Evolutionary conservation across 2,888 invertebrate genomes (phyloP).

Genomic region (Timandra comae): DNA sequence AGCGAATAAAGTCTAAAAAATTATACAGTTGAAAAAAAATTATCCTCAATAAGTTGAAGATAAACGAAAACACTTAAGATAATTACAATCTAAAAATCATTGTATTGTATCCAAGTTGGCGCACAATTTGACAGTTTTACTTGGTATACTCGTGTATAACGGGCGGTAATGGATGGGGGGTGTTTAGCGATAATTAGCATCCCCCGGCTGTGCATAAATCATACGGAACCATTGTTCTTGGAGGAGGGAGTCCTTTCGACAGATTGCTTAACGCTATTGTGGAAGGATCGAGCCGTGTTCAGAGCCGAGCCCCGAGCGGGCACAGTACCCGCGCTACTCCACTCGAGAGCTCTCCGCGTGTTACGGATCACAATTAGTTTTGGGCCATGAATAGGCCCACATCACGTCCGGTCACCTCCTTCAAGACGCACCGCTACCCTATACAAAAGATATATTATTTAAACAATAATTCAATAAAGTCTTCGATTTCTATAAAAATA

Average conservation of each 20-base stretch:
- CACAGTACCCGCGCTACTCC: neutral
- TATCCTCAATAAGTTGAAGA: too few species aligned
- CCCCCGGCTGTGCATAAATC: constrained; percentile 37
- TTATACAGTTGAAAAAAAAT: too few species aligned
- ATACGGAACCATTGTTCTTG: constrained; percentile 33
- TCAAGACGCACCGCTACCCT: too few species aligned
- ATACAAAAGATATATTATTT: too few species aligned
- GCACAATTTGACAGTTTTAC: constrained; percentile 37
- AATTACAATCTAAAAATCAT: constrained; percentile 1
- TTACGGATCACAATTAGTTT: neutral
- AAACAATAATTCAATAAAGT: too few species aligned
- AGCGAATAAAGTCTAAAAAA: too few species aligned
- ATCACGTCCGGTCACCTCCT: too few species aligned
- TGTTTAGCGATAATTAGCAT: constrained; percentile 45
- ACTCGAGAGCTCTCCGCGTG: neutral
- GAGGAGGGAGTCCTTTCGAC: constrained; percentile 2
- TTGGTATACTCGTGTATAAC: constrained; percentile 23
- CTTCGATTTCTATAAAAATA: too few species aligned
- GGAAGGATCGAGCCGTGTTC: neutral
- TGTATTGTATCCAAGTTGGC: constrained; percentile 22
- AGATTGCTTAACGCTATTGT: constrained; percentile 2
- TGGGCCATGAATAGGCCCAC: too few species aligned
- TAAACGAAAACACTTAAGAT: too few species aligned
- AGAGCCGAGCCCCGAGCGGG: neutral
- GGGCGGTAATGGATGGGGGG: constrained; percentile 41